Conservation (phyloP, 2,113 vertebrate genomes). For the Festucalex cinctus region DNA sequence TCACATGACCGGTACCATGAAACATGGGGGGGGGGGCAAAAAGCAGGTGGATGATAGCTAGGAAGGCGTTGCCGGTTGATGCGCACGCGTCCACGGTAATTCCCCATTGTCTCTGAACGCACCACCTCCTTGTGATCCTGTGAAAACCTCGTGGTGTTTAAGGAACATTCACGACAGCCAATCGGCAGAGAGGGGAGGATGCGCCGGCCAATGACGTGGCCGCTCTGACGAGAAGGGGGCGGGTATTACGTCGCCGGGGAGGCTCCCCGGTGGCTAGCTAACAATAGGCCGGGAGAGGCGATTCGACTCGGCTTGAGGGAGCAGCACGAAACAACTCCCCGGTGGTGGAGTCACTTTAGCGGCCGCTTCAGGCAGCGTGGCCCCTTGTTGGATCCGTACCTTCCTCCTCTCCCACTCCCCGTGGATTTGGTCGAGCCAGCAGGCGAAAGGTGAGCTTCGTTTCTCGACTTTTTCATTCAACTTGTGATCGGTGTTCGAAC, state of each 20-base stretch:
- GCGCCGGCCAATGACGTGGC: conserved; percentile 33
- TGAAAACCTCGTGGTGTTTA: conserved; percentile 15
- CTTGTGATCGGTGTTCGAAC: neutral
- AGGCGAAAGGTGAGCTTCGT: conserved; percentile 40
- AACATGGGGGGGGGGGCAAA: neutral
- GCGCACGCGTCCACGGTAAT: neutral
- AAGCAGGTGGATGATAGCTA: neutral
- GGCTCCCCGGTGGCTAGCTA: conserved; percentile 50
- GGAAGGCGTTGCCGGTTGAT: conserved; percentile 2
- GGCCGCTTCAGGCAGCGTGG: conserved; percentile 38
- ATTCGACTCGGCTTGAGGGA: conserved; percentile 51
- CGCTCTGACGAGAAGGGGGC: conserved; percentile 32
- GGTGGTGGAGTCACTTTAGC: conserved; percentile 18
- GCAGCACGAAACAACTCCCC: conserved; percentile 28
- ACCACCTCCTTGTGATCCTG: conserved; percentile 21
- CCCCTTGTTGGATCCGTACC: conserved; percentile 24
- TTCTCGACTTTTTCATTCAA: conserved; percentile 6
- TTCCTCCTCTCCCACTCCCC: neutral
- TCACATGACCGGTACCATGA: neutral
- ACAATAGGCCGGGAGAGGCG: conserved; percentile 68
- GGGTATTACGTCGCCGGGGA: conserved; percentile 59
- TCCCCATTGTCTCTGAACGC: neutral
- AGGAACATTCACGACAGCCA: conserved; percentile 37
- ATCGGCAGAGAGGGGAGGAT: conserved; percentile 19
- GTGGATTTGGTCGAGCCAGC: conserved; percentile 17